Evolutionary conservation across 2,113 vertebrate species (phyloP).

Genomic region (Xiphophorus couchianus): DNA sequence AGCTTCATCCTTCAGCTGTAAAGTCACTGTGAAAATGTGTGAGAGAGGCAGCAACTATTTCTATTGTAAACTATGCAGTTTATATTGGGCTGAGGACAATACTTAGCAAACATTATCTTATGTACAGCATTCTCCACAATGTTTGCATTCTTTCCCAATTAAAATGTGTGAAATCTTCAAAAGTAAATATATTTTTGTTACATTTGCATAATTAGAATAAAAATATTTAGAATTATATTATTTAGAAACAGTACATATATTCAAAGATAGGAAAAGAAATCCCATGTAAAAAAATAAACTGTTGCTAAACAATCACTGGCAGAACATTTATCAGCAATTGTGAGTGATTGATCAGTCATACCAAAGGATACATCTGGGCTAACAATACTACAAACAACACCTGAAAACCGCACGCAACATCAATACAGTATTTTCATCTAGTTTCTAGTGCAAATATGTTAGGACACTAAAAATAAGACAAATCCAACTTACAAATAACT

Average conservation of each 20-base stretch:
- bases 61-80: not conserved
- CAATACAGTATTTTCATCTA: no score
- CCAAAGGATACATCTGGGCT: no score
- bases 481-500: no score
- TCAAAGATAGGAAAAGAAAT: not conserved
- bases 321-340: not conserved
- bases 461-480: no score
- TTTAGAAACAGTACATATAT: not conserved
- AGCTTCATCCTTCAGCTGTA: constrained; percentile 4
- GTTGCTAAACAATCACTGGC: not conserved
- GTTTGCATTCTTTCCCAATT: not conserved
- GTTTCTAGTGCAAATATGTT: no score
- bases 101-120: not conserved
- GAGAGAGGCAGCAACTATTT: not conserved
- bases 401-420: no score
- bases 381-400: no score
- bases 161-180: not conserved
- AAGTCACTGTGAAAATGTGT: not conserved
- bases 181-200: not conserved
- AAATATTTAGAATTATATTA: not conserved
- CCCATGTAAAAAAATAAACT: not conserved
- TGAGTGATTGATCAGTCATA: no score
- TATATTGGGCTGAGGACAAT: not conserved
- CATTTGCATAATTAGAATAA: not conserved
- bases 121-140: not conserved